Percentiles rank a stretch among this genome's conserved stretches.
Conservation (phyloP, 2,888 invertebrate species). For the Tiphia femorata region DNA sequence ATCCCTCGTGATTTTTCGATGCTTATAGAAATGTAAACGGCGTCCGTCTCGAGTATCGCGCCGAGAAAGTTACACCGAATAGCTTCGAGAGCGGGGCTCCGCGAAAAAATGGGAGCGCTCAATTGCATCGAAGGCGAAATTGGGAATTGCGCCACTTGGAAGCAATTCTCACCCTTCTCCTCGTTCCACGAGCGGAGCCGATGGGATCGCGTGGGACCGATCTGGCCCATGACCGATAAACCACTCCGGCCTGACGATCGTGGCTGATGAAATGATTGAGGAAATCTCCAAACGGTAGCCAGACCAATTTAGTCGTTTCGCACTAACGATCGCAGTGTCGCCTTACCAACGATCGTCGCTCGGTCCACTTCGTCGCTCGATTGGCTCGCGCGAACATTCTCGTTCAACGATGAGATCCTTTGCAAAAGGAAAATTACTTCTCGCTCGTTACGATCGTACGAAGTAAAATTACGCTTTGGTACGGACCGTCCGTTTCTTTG, state of each 20-base stretch:
- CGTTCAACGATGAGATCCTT: too few relatives aligned
- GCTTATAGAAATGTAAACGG: too few relatives aligned
- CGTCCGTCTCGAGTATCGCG: too few relatives aligned
- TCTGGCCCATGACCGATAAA: constrained; percentile 33
- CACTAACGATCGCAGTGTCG: constrained; percentile 20
- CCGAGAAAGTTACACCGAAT: too few relatives aligned
- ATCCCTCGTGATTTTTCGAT: too few relatives aligned
- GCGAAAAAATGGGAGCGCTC: background rate
- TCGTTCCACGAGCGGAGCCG: constrained; percentile 8
- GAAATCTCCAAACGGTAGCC: constrained; percentile 54
- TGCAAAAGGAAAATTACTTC: too few relatives aligned
- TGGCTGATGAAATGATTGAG: constrained; percentile 58
- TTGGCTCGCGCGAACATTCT: background rate
- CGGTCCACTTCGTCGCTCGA: background rate
- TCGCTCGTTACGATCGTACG: too few relatives aligned
- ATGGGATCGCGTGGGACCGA: constrained; percentile 54
- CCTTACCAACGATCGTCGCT: background rate
- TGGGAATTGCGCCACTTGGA: constrained; percentile 20
- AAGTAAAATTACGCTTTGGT: too few relatives aligned
- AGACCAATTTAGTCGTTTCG: constrained; percentile 44
- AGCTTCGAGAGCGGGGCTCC: background rate
- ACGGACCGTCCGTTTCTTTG: too few relatives aligned
- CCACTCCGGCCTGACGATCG: constrained; percentile 30
- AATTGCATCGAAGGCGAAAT: constrained; percentile 4
- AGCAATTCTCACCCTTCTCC: constrained; percentile 19